These are phyloP conservation scores for Drosophila aff. DNA, from an alignment of 1,140 invertebrate genomes.

Conservation along the genomic window DNA sequence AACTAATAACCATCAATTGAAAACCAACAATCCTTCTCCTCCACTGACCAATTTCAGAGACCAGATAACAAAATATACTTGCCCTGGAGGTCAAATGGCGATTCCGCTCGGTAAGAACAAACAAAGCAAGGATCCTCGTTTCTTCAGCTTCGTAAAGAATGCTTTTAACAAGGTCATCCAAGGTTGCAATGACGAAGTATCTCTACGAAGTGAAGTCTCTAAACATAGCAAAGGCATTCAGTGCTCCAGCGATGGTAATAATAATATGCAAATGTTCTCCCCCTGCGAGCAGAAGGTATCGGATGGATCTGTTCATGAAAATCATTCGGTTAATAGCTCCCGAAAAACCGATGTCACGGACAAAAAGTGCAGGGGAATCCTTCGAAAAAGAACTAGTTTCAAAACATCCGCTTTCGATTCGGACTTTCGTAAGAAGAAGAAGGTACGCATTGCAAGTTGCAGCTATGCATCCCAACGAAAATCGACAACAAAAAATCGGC, in stretches of 20 bases:
- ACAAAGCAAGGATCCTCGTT: neutral
- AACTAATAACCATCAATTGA: neutral
- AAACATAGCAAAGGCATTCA: neutral
- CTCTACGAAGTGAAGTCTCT: neutral
- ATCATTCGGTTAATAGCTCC: neutral
- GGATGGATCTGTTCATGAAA: neutral
- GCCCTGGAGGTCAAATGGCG: neutral
- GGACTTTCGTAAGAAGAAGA: neutral
- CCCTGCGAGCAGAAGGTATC: neutral
- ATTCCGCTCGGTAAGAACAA: too few species aligned
- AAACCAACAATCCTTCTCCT: neutral
- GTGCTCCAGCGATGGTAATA: neutral
- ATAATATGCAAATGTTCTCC: neutral
- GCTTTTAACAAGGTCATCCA: neutral
- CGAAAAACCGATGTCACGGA: neutral
- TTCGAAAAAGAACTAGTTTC: neutral
- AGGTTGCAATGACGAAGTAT: neutral
- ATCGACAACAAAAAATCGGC: neutral
- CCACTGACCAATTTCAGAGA: neutral
- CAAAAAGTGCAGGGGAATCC: neutral
- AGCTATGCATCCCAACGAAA: neutral
- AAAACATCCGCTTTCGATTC: neutral
- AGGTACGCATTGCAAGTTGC: neutral
- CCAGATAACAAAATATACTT: neutral
- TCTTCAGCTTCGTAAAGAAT: neutral